These are phyloP conservation scores for Clivina fossor DNA, from an alignment of 2,888 invertebrate genomes.

Conservation along the genomic window DNA sequence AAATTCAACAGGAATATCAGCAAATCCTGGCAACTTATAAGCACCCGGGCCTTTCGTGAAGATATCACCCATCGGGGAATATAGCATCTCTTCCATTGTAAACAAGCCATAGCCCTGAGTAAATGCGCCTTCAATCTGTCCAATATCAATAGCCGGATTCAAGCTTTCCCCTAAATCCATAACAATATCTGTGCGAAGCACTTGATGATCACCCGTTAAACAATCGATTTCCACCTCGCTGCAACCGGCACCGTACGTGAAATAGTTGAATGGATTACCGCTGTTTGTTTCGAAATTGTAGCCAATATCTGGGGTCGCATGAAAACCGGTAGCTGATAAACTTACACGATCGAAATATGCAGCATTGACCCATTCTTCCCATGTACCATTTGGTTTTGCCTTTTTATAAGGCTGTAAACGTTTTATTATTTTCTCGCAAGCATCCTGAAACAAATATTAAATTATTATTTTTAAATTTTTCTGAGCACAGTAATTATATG, in stretches of 20 bases:
- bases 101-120: conserved; percentile 93
- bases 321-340: conserved; percentile 82
- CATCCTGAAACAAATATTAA: conserved; percentile 58
- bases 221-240: conserved; percentile 93
- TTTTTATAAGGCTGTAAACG: conserved; percentile 74
- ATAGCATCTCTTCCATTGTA: conserved; percentile 85
- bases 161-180: conserved; percentile 96
- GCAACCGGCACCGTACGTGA: conserved; percentile 81
- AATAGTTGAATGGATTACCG: conserved; percentile 80
- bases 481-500: too few species aligned
- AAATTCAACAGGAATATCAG: conserved; percentile 88
- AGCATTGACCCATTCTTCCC: conserved; percentile 80
- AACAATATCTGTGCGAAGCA: conserved; percentile 87
- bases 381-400: conserved; percentile 73
- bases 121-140: conserved; percentile 95
- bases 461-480: too few species aligned
- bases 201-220: conserved; percentile 89
- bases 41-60: conserved; percentile 88
- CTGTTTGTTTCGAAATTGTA: conserved; percentile 70
- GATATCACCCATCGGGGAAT: conserved; percentile 79
- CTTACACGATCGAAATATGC: conserved; percentile 79
- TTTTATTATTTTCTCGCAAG: conserved; percentile 73
- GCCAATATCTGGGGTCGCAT: conserved; percentile 73
- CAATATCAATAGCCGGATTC: conserved; percentile 96
- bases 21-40: conserved; percentile 92